A percentile compares a stretch with the other conserved stretches of the same genome.
These are phyloP conservation scores for Dendroctonus valens DNA, from an alignment of 1,140 invertebrate genomes.

Conservation along the genomic window DNA sequence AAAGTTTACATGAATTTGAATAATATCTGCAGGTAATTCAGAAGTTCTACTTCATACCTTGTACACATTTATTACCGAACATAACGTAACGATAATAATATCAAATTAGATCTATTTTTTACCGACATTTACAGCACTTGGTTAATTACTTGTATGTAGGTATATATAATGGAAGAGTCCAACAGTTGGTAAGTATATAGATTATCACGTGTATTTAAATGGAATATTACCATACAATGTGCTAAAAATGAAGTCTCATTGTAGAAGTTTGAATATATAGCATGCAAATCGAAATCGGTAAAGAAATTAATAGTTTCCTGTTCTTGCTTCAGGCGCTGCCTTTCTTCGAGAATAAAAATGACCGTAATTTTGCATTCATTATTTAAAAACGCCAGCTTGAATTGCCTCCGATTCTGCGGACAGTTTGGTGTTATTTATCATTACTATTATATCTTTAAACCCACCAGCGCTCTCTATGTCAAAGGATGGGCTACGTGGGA, in stretches of 20 bases:
- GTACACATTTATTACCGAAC: too few species aligned
- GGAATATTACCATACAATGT: conserved; percentile 4
- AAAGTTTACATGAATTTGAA: too few species aligned
- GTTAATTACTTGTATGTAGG: too few species aligned
- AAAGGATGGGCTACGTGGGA: conserved; percentile 18
- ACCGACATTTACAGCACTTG: too few species aligned
- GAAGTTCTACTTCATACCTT: too few species aligned
- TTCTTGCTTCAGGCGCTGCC: conserved; percentile 1
- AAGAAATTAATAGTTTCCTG: conserved; percentile 14
- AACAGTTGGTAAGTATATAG: conserved; percentile 6
- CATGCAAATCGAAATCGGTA: conserved; percentile 14
- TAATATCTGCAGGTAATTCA: too few species aligned
- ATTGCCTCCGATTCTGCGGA: conserved; percentile 18
- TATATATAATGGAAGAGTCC: background rate
- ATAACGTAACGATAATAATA: too few species aligned
- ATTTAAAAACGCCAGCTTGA: conserved; percentile 21
- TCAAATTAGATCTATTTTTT: too few species aligned
- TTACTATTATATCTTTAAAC: conserved; percentile 20
- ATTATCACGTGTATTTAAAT: conserved; percentile 6
- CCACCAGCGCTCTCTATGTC: conserved; percentile 13
- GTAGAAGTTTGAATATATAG: conserved; percentile 5
- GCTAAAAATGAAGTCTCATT: conserved; percentile 6
- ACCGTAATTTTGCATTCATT: conserved; percentile 27
- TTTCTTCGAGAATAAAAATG: conserved; percentile 24
- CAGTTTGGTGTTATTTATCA: conserved; percentile 21